Percentiles rank a stretch among this genome's conserved stretches.
Conservation (phyloP, 2,113 vertebrate species). For the Corythaixoides concolor region DNA sequence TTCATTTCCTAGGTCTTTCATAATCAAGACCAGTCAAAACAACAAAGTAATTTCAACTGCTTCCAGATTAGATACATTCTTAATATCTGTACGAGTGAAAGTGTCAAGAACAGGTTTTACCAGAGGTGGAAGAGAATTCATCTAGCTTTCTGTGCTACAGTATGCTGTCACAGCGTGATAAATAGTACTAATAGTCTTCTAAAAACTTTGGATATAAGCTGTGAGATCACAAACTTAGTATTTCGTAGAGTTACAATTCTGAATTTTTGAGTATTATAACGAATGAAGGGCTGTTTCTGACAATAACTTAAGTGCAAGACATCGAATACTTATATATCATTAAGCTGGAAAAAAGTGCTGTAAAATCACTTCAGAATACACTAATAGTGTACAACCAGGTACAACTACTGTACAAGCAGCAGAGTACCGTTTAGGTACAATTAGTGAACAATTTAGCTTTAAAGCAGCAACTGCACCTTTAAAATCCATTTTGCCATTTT, state of each 20-base stretch:
- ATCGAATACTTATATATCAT: background rate
- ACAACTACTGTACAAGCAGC: background rate
- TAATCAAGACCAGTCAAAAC: background rate
- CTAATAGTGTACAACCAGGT: background rate
- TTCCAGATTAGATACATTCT: conserved; percentile 70
- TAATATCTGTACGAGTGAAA: conserved; percentile 69
- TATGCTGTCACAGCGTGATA: conserved; percentile 62
- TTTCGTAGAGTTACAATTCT: background rate
- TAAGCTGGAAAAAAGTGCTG: background rate
- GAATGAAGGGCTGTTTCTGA: background rate
- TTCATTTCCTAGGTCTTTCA: background rate
- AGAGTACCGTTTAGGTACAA: background rate
- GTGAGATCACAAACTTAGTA: background rate
- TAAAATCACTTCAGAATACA: background rate
- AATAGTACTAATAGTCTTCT: background rate
- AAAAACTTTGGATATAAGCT: background rate
- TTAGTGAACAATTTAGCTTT: background rate
- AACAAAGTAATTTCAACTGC: conserved; percentile 51
- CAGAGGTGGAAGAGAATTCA: conserved; percentile 69
- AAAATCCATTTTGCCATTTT: background rate
- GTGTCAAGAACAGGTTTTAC: conserved; percentile 78
- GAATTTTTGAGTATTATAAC: background rate
- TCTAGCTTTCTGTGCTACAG: conserved; percentile 72
- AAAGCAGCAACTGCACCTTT: background rate
- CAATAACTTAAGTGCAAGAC: background rate